Evolutionary conservation across 2,113 vertebrate genomes (phyloP).

Genomic region (Strigops habroptila): DNA sequence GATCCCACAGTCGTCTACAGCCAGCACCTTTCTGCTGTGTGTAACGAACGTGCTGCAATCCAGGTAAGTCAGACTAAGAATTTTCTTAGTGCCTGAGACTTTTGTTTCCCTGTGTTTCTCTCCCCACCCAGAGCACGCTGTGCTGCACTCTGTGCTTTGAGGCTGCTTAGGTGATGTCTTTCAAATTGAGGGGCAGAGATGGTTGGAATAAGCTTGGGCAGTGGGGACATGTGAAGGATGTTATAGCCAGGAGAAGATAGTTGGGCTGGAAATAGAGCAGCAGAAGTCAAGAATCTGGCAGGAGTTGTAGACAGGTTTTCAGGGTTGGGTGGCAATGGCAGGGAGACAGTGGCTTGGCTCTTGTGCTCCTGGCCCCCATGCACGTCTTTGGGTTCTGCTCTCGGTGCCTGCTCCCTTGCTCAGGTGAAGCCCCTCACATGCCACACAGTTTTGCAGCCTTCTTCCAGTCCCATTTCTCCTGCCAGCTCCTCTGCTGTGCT

Average conservation of each 20-base stretch:
- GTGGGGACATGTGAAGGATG: accelerated
- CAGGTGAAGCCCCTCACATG: not conserved
- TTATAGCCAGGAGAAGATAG: not conserved
- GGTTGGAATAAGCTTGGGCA: not conserved
- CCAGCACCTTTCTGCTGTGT: not conserved
- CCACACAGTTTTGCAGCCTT: not conserved
- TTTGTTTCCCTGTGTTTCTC: not conserved
- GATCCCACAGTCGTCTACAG: not conserved
- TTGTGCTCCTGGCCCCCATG: not conserved
- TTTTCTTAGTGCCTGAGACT: not conserved
- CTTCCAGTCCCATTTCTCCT: not conserved
- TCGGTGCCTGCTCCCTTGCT: not conserved
- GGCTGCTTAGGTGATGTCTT: not conserved
- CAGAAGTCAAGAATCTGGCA: not conserved
- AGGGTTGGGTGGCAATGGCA: not conserved
- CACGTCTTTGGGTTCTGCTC: not conserved
- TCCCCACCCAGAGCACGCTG: not conserved
- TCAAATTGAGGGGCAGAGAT: not conserved
- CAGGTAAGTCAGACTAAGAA: not conserved
- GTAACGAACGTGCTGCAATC: not conserved
- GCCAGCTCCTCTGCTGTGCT: not conserved
- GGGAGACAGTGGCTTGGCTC: not conserved
- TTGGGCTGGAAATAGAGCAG: not conserved
- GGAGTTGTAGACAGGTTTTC: not conserved
- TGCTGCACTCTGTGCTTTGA: not conserved